Evolutionary conservation across 2,888 invertebrate genomes (phyloP), one percentile per base, ranked within the genome.

Genomic region (Acronicta aceris): DNA sequence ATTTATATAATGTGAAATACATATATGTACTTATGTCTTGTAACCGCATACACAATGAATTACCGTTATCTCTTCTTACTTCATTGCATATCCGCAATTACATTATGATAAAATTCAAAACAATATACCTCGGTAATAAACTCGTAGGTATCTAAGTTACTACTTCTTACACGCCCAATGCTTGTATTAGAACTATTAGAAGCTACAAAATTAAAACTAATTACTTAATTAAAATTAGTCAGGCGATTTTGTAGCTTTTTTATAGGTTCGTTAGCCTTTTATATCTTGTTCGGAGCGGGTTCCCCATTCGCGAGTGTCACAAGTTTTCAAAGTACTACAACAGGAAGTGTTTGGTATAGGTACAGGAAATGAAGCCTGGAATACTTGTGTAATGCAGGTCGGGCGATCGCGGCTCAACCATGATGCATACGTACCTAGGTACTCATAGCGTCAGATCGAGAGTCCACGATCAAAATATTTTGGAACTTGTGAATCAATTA

Each of bases 311-410:
- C 65, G 70, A 81, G 66, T 76, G 61, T 67, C 76, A 71, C 78
- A 74, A 71, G 81, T 81, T 78, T 73, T 78, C 63, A 56, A 70
- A 61, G 58, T 52, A 53, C 52, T 55, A 36, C 40, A 71, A 71
- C 73, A 84, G 86, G 82, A 85, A 84, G 77, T 70, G 55, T 58
- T 68, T 50, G 54, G 56, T 53, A n/a, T n/a, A n/a, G n/a, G 76
- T 61, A 54, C 76, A 83, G 84, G 81, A 84, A 84, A 49, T 48
- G 50, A 57, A 52, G 59, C 60, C 67, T 57, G 51, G 66, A 56
- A 49, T 73, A 70, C 68, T 40, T 51, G 51, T 7, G 60, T 59
- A 21, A 33, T 54, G 36, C 55, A 41, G 59, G 60, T 38, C 46
- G 45, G 27, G 38, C 17, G 16, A 17, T 5, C 46, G 17, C 12